phyloP scores from a whole-genome alignment of 2,888 invertebrate genomes.

The Conus canariensis region DNA sequence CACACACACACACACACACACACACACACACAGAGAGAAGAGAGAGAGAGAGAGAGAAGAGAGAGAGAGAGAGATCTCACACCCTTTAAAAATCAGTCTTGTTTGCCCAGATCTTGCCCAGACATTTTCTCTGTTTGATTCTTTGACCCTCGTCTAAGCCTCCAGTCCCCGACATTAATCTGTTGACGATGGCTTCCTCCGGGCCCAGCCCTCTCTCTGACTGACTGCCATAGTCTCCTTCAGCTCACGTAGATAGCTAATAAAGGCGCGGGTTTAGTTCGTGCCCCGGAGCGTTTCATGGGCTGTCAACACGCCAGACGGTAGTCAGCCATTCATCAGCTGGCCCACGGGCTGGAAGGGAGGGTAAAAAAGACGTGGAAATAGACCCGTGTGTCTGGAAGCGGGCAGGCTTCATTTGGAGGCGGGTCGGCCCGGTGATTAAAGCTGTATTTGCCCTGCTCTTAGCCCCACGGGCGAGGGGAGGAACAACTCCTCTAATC shows the following conservation, averaged over 20 bases:
- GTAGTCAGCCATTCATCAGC: background rate
- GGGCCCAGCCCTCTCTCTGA: background rate
- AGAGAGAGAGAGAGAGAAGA: background rate
- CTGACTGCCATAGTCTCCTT: background rate
- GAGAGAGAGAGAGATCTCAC: background rate
- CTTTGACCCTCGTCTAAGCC: background rate
- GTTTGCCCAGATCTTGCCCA: background rate
- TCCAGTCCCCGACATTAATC: background rate
- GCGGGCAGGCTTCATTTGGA: background rate
- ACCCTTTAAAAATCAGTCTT: background rate
- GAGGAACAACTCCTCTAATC: background rate
- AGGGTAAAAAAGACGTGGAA: background rate
- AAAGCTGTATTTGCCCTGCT: slow-evolving; percentile 35
- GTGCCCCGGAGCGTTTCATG: background rate
- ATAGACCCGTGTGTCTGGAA: background rate
- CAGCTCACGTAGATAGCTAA: background rate
- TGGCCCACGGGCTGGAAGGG: background rate
- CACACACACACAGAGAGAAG: background rate
- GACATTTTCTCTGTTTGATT: background rate
- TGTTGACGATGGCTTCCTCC: background rate
- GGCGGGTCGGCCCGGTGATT: background rate
- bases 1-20: background rate
- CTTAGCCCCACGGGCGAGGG: background rate
- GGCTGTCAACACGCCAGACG: slow-evolving; percentile 12
- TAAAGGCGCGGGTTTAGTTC: background rate